Percentiles rank a stretch among this genome's conserved stretches.
Evolutionary conservation across 1,140 invertebrate genomes (phyloP).

Genomic region (Drosophila pandora): DNA sequence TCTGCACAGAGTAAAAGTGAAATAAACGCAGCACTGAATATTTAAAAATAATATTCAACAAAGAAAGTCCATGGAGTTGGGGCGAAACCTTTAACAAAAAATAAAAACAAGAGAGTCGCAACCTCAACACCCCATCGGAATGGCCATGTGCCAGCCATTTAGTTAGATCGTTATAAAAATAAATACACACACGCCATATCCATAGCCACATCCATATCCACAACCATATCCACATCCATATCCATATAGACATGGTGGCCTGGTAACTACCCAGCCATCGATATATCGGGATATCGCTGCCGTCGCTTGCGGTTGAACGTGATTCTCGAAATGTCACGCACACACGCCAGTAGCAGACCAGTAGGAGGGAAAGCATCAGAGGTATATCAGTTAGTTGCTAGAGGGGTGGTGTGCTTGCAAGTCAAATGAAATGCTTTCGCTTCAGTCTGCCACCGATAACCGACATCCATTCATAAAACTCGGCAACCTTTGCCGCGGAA

Average conservation of each 20-base stretch:
- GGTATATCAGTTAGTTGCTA: constrained; percentile 46
- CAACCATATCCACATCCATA: constrained; percentile 35
- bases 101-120: too few species aligned
- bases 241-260: constrained; percentile 47
- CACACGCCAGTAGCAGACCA: constrained; percentile 18
- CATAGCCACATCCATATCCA: constrained; percentile 31
- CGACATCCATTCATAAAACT: constrained; percentile 58
- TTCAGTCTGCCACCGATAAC: constrained; percentile 37
- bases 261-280: constrained; percentile 47
- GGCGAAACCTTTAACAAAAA: constrained; percentile 29
- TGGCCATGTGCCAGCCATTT: constrained; percentile 50
- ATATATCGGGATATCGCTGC: constrained; percentile 56
- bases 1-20: constrained; percentile 64
- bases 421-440: constrained; percentile 43
- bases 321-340: constrained; percentile 79
- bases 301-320: constrained; percentile 66
- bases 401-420: not conserved
- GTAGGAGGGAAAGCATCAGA: constrained; percentile 28
- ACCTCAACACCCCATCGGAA: constrained; percentile 18
- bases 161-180: constrained; percentile 62
- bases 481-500: constrained; percentile 20
- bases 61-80: constrained; percentile 48
- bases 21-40: constrained; percentile 42
- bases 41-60: constrained; percentile 4
- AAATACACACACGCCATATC: constrained; percentile 29